phyloP scores from a whole-genome alignment of 2,888 invertebrate genomes.

The Empis stercorea region DNA sequence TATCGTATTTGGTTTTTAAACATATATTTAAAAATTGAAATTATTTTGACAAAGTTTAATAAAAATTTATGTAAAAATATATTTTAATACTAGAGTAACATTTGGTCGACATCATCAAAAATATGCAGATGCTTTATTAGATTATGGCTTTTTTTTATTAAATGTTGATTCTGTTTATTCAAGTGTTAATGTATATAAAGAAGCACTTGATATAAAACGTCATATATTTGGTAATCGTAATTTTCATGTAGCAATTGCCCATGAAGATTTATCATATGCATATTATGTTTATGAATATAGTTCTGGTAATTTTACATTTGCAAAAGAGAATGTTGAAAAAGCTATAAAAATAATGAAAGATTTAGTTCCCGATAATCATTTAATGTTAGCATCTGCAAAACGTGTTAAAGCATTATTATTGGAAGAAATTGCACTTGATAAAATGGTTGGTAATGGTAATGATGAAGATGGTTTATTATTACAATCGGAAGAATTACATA shows the following conservation, averaged over 20 bases:
- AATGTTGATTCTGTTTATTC: conserved; percentile 76
- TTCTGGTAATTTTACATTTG: conserved; percentile 70
- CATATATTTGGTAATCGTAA: conserved; percentile 71
- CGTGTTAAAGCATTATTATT: conserved; percentile 84
- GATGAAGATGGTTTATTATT: conserved; percentile 44
- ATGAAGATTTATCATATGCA: conserved; percentile 88
- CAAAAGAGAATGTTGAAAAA: conserved; percentile 68
- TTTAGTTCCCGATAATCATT: conserved; percentile 67
- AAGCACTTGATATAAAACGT: conserved; percentile 59
- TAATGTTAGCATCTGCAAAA: conserved; percentile 78
- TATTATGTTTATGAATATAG: conserved; percentile 87
- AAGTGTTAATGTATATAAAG: conserved; percentile 74
- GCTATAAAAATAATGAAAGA: conserved; percentile 72
- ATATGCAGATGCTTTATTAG: conserved; percentile 71
- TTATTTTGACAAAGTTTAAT: background rate
- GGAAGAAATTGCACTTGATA: conserved; percentile 87
- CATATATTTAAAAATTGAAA: background rate
- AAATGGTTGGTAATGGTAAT: conserved; percentile 40
- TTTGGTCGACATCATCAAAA: conserved; percentile 62
- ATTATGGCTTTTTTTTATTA: conserved; percentile 82
- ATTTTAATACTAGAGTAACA: conserved; percentile 17
- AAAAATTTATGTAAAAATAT: no score
- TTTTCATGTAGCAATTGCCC: conserved; percentile 76
- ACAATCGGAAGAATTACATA: conserved; percentile 74
- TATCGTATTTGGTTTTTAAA: no score